Evolutionary conservation across 2,797 vertebrate genomes (phyloP).

Genomic region (Melanotaenia trifasciata): DNA sequence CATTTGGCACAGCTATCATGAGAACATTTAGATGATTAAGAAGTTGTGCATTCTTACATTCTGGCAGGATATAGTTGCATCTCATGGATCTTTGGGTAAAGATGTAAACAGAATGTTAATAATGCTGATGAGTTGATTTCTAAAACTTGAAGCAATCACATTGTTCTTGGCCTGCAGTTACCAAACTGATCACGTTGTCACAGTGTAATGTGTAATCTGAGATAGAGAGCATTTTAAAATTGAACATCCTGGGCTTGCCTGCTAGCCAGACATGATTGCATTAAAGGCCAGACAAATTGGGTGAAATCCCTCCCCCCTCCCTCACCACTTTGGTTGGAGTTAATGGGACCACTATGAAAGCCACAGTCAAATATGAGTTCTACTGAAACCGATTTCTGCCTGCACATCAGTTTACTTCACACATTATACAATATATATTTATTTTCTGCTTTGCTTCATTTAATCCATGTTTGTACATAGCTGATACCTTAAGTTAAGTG

Average conservation of each 20-base stretch:
- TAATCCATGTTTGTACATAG: too few relatives aligned
- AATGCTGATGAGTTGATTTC: slow-evolving; percentile 11
- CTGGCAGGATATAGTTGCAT: background rate
- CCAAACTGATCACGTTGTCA: slow-evolving; percentile 38
- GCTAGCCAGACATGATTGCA: slow-evolving; percentile 59
- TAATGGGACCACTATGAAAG: slow-evolving; percentile 50
- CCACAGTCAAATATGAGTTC: slow-evolving; percentile 29
- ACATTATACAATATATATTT: slow-evolving; percentile 18
- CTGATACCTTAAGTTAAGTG: too few relatives aligned
- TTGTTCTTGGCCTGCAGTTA: slow-evolving; percentile 11
- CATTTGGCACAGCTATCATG: background rate
- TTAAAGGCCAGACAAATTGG: slow-evolving; percentile 69
- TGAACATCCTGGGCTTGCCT: slow-evolving; percentile 33
- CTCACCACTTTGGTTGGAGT: background rate
- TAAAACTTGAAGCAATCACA: slow-evolving; percentile 14
- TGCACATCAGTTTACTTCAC: slow-evolving; percentile 13
- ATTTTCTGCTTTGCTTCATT: background rate
- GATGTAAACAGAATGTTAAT: background rate
- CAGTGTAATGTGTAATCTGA: slow-evolving; percentile 36
- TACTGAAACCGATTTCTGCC: slow-evolving; percentile 49
- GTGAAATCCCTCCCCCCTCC: slow-evolving; percentile 36
- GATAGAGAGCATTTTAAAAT: slow-evolving; percentile 55
- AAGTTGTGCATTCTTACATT: background rate
- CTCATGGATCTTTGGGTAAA: background rate
- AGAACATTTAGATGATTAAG: background rate